phyloP scores from a whole-genome alignment of 35 echinoderm and acorn worm genomes.

The Anneissia japonica region DNA sequence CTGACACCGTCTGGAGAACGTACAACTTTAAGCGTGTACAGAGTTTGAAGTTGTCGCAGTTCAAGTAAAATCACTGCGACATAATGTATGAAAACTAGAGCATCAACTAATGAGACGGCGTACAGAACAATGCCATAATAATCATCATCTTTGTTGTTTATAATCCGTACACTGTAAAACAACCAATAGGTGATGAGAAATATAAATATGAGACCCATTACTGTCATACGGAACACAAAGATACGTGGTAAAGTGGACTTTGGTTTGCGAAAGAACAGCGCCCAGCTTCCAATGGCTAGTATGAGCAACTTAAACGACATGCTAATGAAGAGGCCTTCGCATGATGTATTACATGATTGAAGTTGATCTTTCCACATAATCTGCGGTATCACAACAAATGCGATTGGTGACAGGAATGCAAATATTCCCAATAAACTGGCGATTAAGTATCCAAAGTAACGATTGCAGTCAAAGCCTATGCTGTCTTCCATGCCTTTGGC shows the following conservation, averaged over 20 bases:
- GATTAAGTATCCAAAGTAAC: slow-evolving; percentile 57
- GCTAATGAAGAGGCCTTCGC: slow-evolving; percentile 98
- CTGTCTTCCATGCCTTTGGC: slow-evolving; percentile 53
- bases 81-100: slow-evolving; percentile 89
- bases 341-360: slow-evolving; percentile 48
- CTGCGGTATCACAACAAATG: slow-evolving; percentile 85
- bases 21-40: slow-evolving; percentile 80
- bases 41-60: slow-evolving; percentile 70
- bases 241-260: slow-evolving; percentile 60
- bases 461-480: slow-evolving; percentile 75
- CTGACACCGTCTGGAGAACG: slow-evolving; percentile 86
- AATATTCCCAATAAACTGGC: slow-evolving; percentile 26
- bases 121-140: slow-evolving; percentile 68
- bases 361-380: slow-evolving; percentile 20
- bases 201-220: slow-evolving; percentile 55
- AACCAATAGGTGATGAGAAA: slow-evolving; percentile 91
- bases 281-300: slow-evolving; percentile 72
- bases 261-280: slow-evolving; percentile 79
- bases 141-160: slow-evolving; percentile 31
- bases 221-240: slow-evolving; percentile 58
- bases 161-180: slow-evolving; percentile 78
- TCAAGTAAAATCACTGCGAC: slow-evolving; percentile 83
- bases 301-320: slow-evolving; percentile 95
- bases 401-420: slow-evolving; percentile 83
- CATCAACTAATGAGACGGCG: slow-evolving; percentile 77